Conservation (phyloP, 2,888 invertebrate genomes). For the Druceiella hillmani region DNA sequence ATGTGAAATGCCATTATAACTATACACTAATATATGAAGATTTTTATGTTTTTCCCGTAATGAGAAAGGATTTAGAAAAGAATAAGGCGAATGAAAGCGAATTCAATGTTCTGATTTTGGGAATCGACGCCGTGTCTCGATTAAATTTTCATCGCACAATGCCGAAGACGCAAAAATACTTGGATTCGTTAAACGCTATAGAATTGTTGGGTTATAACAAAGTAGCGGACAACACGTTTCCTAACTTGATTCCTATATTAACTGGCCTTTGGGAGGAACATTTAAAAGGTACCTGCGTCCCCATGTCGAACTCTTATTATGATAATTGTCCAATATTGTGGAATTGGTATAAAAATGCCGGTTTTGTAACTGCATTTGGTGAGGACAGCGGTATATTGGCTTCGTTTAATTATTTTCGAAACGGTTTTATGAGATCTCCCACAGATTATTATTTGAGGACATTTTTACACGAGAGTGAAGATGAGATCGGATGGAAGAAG, state of each 20-base stretch:
- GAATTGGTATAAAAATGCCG: conserved; percentile 58
- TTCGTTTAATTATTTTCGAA: conserved; percentile 63
- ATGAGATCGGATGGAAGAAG: conserved; percentile 50
- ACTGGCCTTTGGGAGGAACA: conserved; percentile 56
- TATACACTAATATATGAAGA: conserved; percentile 23
- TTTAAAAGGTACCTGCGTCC: conserved; percentile 51
- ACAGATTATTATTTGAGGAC: conserved; percentile 70
- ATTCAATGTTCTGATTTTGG: conserved; percentile 61
- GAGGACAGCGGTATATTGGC: conserved; percentile 68
- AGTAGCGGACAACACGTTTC: conserved; percentile 79
- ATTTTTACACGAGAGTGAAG: conserved; percentile 54
- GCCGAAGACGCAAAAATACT: conserved; percentile 51
- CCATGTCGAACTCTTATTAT: conserved; percentile 41
- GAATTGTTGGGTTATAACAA: conserved; percentile 77
- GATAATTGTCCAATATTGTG: conserved; percentile 69
- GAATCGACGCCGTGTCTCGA: conserved; percentile 70
- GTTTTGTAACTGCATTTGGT: conserved; percentile 63
- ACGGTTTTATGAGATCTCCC: conserved; percentile 61
- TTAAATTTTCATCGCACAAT: conserved; percentile 68
- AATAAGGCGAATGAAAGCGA: conserved; percentile 26
- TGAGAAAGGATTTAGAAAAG: conserved; percentile 21
- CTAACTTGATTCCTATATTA: conserved; percentile 68
- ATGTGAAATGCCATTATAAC: too few species aligned
- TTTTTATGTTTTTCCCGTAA: conserved; percentile 26
- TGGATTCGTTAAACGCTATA: conserved; percentile 51